Conservation (phyloP, 2,113 vertebrate genomes). For the Pteropus alecto region DNA sequence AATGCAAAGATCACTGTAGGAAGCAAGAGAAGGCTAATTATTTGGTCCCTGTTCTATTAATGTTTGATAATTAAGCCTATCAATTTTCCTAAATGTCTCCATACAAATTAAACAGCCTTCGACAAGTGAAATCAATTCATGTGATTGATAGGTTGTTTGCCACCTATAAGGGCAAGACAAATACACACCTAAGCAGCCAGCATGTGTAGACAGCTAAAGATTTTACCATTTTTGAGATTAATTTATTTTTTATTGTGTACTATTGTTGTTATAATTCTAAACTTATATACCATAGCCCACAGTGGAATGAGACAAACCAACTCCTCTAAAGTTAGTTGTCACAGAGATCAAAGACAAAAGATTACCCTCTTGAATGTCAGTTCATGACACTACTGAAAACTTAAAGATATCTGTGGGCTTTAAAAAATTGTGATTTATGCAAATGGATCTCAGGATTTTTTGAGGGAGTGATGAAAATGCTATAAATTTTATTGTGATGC, state of each 20-base stretch:
- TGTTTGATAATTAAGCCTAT: constrained; percentile 19
- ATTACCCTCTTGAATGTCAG: background rate
- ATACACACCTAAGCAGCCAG: background rate
- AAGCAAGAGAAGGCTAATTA: background rate
- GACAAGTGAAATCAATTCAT: background rate
- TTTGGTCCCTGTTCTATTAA: background rate
- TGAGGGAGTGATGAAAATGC: background rate
- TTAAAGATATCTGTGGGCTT: background rate
- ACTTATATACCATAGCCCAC: background rate
- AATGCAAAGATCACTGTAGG: background rate
- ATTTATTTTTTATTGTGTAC: background rate
- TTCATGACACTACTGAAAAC: background rate
- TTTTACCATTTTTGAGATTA: background rate
- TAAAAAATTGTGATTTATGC: background rate
- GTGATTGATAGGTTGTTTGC: background rate
- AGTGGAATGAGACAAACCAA: background rate
- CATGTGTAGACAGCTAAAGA: background rate
- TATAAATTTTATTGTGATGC: background rate
- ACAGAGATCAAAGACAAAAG: background rate
- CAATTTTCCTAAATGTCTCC: background rate
- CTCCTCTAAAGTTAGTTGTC: background rate
- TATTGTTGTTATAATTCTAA: background rate
- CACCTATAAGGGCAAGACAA: constrained; percentile 1
- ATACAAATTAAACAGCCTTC: background rate
- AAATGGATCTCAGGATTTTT: background rate